A percentile compares a stretch with the other conserved stretches of the same genome.
These are phyloP conservation scores for Diabrotica balteata DNA, from an alignment of 2,888 invertebrate genomes.

Conservation along the genomic window DNA sequence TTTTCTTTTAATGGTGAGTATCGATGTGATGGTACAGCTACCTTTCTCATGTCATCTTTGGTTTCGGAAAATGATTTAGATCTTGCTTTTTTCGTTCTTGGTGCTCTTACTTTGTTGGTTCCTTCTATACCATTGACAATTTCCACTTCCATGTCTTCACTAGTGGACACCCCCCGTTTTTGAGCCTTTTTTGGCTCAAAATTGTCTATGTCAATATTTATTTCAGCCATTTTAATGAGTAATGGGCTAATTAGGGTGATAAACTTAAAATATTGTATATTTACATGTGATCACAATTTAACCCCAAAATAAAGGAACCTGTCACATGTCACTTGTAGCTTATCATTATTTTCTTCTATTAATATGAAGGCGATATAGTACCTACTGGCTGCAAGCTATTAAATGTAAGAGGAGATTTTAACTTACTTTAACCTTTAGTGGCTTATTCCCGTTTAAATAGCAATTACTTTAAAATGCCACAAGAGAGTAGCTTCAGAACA, in stretches of 20 bases:
- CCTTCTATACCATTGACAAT: conserved; percentile 71
- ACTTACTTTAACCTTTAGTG: too few relatives aligned
- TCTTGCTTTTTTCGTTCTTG: conserved; percentile 46
- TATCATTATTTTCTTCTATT: too few relatives aligned
- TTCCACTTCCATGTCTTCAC: conserved; percentile 73
- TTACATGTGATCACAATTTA: conserved; percentile 9
- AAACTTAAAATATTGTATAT: neutral
- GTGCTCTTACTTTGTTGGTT: conserved; percentile 51
- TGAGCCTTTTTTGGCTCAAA: conserved; percentile 64
- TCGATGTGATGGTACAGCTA: conserved; percentile 93
- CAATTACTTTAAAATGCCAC: too few relatives aligned
- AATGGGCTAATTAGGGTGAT: neutral
- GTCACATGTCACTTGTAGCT: neutral
- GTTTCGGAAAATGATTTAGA: conserved; percentile 60
- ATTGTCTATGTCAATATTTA: conserved; percentile 64
- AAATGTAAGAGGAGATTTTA: too few relatives aligned
- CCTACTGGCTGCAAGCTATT: too few relatives aligned
- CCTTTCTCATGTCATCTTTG: conserved; percentile 71
- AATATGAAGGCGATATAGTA: too few relatives aligned
- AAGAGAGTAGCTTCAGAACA: too few relatives aligned
- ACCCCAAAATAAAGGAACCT: conserved; percentile 1
- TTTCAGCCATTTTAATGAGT: conserved; percentile 49
- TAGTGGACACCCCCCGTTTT: conserved; percentile 64
- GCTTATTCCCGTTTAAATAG: too few relatives aligned
- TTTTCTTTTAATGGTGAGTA: conserved; percentile 94